Evolutionary conservation across 2,797 vertebrate genomes (phyloP).

Genomic region (Tangara arthus): DNA sequence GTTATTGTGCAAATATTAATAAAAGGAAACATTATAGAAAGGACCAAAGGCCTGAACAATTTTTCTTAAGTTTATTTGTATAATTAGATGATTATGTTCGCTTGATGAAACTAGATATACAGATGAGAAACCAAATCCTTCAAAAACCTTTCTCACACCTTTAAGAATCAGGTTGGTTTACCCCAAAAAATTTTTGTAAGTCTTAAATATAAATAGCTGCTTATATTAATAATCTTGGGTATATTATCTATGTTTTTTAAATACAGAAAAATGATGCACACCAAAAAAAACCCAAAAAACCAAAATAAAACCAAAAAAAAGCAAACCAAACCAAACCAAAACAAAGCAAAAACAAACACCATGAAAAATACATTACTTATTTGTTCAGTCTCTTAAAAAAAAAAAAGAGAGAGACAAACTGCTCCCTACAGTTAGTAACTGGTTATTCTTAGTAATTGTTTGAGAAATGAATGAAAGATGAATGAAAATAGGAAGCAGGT

Average conservation of each 20-base stretch:
- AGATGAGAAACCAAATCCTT: not conserved
- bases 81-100: not conserved
- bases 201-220: not conserved
- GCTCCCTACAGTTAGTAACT: not conserved
- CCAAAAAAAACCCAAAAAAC: not conserved
- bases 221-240: not conserved
- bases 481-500: not conserved
- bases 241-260: not conserved
- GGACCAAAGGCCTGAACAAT: not conserved
- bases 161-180: not conserved
- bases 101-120: not conserved
- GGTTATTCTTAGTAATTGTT: not conserved
- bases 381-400: not conserved
- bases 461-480: not conserved
- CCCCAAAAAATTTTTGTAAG: not conserved
- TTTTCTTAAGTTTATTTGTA: not conserved
- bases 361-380: not conserved
- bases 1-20: not conserved
- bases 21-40: not conserved
- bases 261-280: not conserved
- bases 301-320: not conserved
- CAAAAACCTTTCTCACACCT: not conserved
- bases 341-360: fast-evolving
- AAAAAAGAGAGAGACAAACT: not conserved
- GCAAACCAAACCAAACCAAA: not conserved